These are phyloP conservation scores for Xerus inauris DNA, from an alignment of 2,113 vertebrate genomes.

Conservation along the genomic window DNA sequence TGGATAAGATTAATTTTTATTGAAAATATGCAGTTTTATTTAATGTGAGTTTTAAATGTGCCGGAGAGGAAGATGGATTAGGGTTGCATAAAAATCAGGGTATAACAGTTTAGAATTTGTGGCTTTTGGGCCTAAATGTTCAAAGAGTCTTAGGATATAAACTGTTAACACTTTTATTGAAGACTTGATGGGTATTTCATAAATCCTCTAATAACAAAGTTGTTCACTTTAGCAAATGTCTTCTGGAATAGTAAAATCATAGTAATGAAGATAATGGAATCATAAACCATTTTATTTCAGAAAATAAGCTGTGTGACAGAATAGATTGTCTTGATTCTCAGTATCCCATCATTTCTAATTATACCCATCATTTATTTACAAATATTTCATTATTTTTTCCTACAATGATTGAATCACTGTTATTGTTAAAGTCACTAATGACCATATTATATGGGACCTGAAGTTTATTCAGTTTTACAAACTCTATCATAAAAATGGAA, in stretches of 20 bases:
- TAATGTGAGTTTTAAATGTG: neutral
- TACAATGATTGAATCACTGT: neutral
- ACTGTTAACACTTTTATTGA: neutral
- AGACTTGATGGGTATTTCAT: neutral
- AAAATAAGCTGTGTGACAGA: neutral
- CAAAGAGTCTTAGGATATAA: neutral
- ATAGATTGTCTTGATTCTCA: neutral
- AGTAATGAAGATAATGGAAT: neutral
- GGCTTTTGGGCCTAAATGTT: neutral
- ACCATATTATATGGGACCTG: neutral
- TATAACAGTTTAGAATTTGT: neutral
- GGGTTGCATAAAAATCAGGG: neutral
- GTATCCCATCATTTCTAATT: neutral
- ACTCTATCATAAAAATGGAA: neutral
- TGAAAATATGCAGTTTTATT: neutral
- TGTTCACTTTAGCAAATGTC: neutral
- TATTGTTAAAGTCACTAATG: neutral
- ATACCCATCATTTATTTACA: neutral
- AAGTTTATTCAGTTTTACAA: neutral
- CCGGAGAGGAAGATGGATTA: neutral
- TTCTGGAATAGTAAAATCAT: constrained; percentile 2
- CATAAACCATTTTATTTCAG: neutral
- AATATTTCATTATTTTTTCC: constrained; percentile 4
- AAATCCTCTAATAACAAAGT: neutral
- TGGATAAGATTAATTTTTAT: neutral